Percentiles rank a stretch among this genome's conserved stretches.
These are phyloP conservation scores for Tetragonula carbonaria DNA, from an alignment of 2,888 invertebrate genomes.

Conservation along the genomic window DNA sequence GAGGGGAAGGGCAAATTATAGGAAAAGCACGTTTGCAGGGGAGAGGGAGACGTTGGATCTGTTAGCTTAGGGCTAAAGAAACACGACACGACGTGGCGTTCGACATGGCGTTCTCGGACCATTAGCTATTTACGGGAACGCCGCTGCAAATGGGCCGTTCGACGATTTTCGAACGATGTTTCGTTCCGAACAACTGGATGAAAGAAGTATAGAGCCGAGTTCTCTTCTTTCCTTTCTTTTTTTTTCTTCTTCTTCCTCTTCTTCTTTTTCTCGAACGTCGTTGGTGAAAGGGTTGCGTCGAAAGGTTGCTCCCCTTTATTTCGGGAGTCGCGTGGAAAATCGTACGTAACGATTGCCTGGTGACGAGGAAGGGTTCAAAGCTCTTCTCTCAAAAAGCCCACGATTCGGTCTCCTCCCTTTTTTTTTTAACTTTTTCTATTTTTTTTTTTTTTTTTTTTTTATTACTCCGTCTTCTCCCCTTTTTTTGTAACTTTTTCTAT, in stretches of 20 bases:
- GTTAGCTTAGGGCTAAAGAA: slow-evolving; percentile 71
- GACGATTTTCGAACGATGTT: slow-evolving; percentile 67
- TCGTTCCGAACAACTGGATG: slow-evolving; percentile 43
- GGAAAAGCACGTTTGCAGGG: slow-evolving; percentile 30
- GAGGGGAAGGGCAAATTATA: slow-evolving; percentile 48
- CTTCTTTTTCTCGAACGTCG: neutral
- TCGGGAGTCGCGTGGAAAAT: slow-evolving; percentile 68
- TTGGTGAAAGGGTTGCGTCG: slow-evolving; percentile 54
- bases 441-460: slow-evolving; percentile 31
- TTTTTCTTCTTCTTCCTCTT: neutral
- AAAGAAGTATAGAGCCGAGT: slow-evolving; percentile 45
- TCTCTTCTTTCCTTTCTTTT: neutral
- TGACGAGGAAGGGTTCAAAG: slow-evolving; percentile 42
- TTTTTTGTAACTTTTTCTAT: slow-evolving; percentile 32
- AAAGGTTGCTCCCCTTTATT: slow-evolving; percentile 61
- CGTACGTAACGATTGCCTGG: slow-evolving; percentile 62
- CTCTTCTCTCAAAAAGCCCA: slow-evolving; percentile 44
- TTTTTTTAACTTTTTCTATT: neutral
- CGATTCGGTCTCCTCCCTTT: slow-evolving; percentile 29
- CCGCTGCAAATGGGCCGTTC: slow-evolving; percentile 80
- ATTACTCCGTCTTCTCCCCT: slow-evolving; percentile 31
- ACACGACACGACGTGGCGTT: slow-evolving; percentile 76
- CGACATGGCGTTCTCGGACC: slow-evolving; percentile 72
- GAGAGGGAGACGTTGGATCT: slow-evolving; percentile 32
- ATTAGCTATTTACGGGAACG: slow-evolving; percentile 83